phyloP scores from a whole-genome alignment of 1,140 invertebrate genomes.

The Octopus sinensis region DNA sequence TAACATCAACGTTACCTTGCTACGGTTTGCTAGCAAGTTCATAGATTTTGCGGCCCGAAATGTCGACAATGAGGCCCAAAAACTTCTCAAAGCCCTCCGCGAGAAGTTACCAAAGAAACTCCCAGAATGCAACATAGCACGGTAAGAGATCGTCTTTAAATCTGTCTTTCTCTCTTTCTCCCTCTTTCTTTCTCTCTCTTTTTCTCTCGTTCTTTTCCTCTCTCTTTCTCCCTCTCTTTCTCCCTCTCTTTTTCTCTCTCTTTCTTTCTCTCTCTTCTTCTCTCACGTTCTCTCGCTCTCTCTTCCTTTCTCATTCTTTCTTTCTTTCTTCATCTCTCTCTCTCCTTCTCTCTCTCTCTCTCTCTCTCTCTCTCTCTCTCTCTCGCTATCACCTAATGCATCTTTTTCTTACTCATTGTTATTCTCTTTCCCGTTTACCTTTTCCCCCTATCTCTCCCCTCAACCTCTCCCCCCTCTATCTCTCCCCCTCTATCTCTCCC shows the following conservation, averaged over 20 bases:
- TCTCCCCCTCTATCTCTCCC: no score
- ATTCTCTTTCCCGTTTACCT: no score
- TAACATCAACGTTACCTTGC: slow-evolving; percentile 93
- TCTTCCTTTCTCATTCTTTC: no score
- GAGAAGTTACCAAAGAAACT: slow-evolving; percentile 60
- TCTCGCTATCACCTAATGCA: no score
- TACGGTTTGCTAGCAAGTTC: slow-evolving; percentile 85
- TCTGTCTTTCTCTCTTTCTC: not conserved
- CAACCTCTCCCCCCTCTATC: no score
- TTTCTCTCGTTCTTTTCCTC: not conserved
- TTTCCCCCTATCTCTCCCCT: no score
- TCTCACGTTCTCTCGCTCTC: no score
- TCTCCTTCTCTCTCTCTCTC: no score
- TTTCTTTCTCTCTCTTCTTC: not conserved
- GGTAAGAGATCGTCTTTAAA: not conserved
- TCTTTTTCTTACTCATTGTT: no score
- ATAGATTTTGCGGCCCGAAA: slow-evolving; percentile 89
- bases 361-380: no score
- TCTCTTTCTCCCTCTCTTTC: not conserved
- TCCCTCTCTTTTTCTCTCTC: not conserved
- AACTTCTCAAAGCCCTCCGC: slow-evolving; percentile 81
- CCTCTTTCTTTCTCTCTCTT: not conserved
- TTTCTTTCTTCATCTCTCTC: no score
- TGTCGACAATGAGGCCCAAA: slow-evolving; percentile 89
- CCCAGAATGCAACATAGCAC: slow-evolving; percentile 41